Conservation (phyloP, 2,888 invertebrate species). For the Neoitamus cyanurus region DNA sequence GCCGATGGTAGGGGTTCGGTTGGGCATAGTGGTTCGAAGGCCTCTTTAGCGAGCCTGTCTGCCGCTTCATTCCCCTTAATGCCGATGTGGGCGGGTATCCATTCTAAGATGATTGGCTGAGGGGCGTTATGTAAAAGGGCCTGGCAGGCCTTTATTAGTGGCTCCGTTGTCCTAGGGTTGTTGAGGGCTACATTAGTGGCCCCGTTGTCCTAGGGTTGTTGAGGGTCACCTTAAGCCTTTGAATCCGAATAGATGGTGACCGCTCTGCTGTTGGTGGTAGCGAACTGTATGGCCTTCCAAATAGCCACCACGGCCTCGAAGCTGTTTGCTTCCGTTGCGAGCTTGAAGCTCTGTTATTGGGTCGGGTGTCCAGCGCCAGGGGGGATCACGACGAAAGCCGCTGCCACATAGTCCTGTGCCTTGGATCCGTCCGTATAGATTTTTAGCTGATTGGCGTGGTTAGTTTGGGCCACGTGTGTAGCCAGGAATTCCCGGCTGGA, state of each 20-base stretch:
- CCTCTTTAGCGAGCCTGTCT: neutral
- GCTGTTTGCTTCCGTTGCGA: neutral
- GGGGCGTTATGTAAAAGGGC: too few relatives aligned
- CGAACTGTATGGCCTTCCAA: neutral
- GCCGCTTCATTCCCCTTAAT: neutral
- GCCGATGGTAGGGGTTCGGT: too few relatives aligned
- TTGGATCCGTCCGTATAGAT: neutral
- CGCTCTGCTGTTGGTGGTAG: neutral
- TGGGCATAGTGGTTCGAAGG: too few relatives aligned
- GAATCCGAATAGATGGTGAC: neutral
- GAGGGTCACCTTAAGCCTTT: neutral
- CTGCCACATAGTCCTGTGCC: neutral
- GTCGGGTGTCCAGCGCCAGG: neutral
- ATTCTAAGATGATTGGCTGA: neutral
- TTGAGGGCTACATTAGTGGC: neutral
- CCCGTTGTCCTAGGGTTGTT: neutral
- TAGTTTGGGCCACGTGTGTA: too few relatives aligned
- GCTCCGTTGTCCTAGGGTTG: neutral
- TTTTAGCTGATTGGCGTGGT: neutral
- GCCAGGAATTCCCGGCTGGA: neutral
- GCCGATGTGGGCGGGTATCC: neutral
- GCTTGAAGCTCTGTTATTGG: neutral
- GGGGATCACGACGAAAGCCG: neutral
- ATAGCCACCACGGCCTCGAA: neutral
- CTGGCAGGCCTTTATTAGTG: neutral